phyloP scores from a whole-genome alignment of 2,797 vertebrate species.

The Monodelphis domestica region DNA sequence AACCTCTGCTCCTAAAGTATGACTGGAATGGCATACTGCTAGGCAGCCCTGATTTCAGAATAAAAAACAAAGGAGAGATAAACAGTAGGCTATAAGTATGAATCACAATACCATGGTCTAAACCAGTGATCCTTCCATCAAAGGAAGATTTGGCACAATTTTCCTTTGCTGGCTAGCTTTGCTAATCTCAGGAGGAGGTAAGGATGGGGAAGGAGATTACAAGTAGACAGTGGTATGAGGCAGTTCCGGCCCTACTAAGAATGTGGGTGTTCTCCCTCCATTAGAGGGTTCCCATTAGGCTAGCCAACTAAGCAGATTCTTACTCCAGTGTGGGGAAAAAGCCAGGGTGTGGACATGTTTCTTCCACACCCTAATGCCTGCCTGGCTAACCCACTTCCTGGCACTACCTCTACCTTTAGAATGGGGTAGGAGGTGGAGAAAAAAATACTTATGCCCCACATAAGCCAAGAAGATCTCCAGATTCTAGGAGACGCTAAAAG shows the following conservation, averaged over 20 bases:
- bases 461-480: conserved; percentile 32
- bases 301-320: background rate
- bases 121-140: background rate
- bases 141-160: background rate
- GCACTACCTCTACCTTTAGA: conserved; percentile 12
- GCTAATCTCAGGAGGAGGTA: conserved; percentile 1
- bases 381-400: background rate
- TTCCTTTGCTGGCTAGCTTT: background rate
- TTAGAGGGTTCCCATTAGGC: background rate
- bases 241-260: conserved; percentile 1
- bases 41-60: background rate
- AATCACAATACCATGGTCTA: background rate
- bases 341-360: background rate
- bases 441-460: conserved; percentile 5
- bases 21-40: background rate
- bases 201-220: background rate
- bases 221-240: background rate
- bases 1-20: background rate
- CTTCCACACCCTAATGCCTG: background rate
- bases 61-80: background rate
- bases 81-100: background rate
- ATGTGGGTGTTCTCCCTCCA: background rate
- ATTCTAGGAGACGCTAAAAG: background rate
- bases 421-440: conserved; percentile 10
- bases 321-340: background rate